Evolutionary conservation across 2,888 invertebrate species (phyloP), one percentile per base, ranked within the genome.

Genomic region (Monochamus alternatus): DNA sequence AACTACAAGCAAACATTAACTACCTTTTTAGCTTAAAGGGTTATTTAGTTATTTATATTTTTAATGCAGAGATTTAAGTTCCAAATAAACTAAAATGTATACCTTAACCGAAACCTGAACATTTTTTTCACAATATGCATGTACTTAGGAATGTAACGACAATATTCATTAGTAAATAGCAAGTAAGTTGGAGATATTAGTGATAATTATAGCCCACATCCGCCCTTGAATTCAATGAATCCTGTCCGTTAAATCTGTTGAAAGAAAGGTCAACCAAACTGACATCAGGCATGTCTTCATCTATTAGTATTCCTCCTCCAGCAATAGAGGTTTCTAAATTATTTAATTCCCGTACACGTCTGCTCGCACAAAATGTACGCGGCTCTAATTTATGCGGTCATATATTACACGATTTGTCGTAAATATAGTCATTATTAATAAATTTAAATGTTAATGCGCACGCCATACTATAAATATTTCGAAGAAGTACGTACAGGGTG

Each of bases 191-290:
- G 10, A 43, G 43, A 65, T 51, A 65, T 65, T 65, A 55, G 55
- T 47, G 30, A 58, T 67, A 67, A 67, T 67, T 67, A 67, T 67
- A 43, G 68, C 68, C 68, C 44, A 69, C 68, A 69, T 69, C 68
- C 68, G 68, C 68, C 68, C 68, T 69, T 69, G 68, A 59, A 22
- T 59, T 44, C 32, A 58, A 59, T 69, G 64, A 73, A 75, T 70
- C 59, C 74, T 67, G 68, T 74, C 67, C 60, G 73, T 76, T 76
- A 74, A 78, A 75, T 78, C 75, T 75, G 65, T 72, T 64, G 59
- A 73, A 78, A 32, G 76, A 76, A 67, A 76, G 78, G 78, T 78
- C 78, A 76, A 78, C 58, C 73, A 59, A 51, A 64, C 59, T 72
- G 72, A 71, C 73, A 69, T 66, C 73, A 38, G 38, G 51, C 51